Conservation (phyloP, 2,888 invertebrate species). For the Xylocampa areola region DNA sequence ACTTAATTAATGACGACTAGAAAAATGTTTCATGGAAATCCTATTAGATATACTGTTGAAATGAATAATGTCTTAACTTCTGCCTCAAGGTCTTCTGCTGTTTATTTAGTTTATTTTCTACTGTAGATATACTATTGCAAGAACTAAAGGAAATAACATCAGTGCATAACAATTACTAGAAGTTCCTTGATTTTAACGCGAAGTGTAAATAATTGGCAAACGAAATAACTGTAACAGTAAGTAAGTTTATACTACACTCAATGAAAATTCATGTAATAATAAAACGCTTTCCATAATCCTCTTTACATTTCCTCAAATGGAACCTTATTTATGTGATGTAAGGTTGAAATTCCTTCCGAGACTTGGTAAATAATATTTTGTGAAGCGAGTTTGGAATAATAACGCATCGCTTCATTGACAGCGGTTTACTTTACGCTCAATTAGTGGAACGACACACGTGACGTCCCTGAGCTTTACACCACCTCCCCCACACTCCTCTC, state of each 20-base stretch:
- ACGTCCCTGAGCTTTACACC: conserved; percentile 50
- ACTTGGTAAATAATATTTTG: conserved; percentile 64
- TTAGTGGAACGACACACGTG: conserved; percentile 75
- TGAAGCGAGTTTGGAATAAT: conserved; percentile 71
- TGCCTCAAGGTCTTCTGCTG: background rate
- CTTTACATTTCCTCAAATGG: conserved; percentile 19
- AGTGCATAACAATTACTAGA: background rate
- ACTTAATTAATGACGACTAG: conserved; percentile 30
- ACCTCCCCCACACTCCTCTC: conserved; percentile 23
- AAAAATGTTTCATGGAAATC: conserved; percentile 12
- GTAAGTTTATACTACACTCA: conserved; percentile 45
- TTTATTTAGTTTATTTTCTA: too few relatives aligned
- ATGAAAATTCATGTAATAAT: conserved; percentile 53
- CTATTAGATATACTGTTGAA: background rate
- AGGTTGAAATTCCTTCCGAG: conserved; percentile 43
- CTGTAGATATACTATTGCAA: too few relatives aligned
- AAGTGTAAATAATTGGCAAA: conserved; percentile 28
- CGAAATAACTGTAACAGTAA: conserved; percentile 30
- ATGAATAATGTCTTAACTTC: background rate
- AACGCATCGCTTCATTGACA: conserved; percentile 72
- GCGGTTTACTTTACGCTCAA: conserved; percentile 80
- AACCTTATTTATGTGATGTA: conserved; percentile 25
- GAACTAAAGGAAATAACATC: background rate
- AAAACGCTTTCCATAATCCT: conserved; percentile 44
- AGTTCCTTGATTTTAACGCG: conserved; percentile 15